phyloP scores from a whole-genome alignment of 2,113 vertebrate genomes.

The Ornithorhynchus anatinus region DNA sequence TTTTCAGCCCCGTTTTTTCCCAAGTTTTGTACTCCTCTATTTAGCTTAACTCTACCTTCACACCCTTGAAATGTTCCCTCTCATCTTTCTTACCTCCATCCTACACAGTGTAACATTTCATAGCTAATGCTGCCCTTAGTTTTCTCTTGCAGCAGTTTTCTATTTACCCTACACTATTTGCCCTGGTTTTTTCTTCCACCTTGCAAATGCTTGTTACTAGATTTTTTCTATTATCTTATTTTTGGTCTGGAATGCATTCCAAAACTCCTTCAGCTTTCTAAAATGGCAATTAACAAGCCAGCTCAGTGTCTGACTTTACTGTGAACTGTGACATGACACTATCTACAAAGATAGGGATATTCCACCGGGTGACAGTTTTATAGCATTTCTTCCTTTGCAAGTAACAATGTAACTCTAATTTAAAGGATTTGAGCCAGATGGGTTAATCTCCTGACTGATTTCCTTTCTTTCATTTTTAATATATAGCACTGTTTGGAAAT shows the following conservation, averaged over 20 bases:
- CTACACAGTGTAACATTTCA: neutral
- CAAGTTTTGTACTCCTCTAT: neutral
- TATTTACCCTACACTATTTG: neutral
- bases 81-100: no score
- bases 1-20: neutral
- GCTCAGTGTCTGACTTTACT: neutral
- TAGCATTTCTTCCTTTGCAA: neutral
- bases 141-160: neutral
- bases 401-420: neutral
- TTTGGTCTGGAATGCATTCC: neutral
- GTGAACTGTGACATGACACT: neutral
- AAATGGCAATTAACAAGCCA: neutral
- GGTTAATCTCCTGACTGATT: neutral
- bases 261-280: neutral
- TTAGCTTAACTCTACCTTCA: neutral
- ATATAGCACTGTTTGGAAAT: neutral
- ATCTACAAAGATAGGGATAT: slow-evolving; percentile 3
- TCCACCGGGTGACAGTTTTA: neutral
- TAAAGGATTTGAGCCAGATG: slow-evolving; percentile 6
- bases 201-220: neutral
- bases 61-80: no score
- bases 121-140: neutral
- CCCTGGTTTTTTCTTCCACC: neutral
- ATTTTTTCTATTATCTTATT: neutral
- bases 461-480: neutral